Base-by-base conservation (phyloP, 64 coral and sea anemone species). In the Montipora capricornis region DNA sequence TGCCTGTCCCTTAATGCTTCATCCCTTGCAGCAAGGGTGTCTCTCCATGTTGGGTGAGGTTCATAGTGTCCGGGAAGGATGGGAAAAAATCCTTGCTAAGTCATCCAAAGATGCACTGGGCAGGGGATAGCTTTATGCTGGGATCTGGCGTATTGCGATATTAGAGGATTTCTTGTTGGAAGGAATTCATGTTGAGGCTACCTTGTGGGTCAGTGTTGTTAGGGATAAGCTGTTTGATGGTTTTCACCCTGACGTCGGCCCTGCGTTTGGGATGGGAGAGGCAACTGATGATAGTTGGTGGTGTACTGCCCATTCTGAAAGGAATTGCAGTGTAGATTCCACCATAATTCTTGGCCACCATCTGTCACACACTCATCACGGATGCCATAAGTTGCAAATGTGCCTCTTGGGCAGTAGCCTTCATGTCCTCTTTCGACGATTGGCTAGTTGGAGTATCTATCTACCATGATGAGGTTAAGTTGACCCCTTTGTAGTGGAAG, bases 401-500 rank as follows among this genome's bases (percentile, higher is more conserved):
- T 47, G 5, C 51, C 24, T 47, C 51, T 47, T 1, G 84, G 20
- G 71, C 69, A 84, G 48, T 84, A 92, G 4, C 80, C 90, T 20
- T 84, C 68, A 2, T 0, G 1, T 76, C 68, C 80, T 75, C 37
- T 48, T 77, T 92, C 51, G 19, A 92, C 15, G 69, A 84, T 92
- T 15, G 90, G 90, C 80, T 80, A 92, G 73, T 84, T 92, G 46
- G 80, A 92, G 73, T 92, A 84, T 20, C 68, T 5, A 5, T 92
- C 90, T 15, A 92, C 80, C 15, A 84, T 49, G 5, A 92, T 49
- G 24, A 92, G 90, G 78, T 37, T 37, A 84, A 83, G 79, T 74
- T 73, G 47, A 82, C 51, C 46, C 89, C 89, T 44, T 91, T 82
- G 89, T 82, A 47, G 58, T 82, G 46, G 75, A 89, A 78, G 90